phyloP scores from a whole-genome alignment of 2,113 vertebrate species.

The Tretioscincus oriximinensis region DNA sequence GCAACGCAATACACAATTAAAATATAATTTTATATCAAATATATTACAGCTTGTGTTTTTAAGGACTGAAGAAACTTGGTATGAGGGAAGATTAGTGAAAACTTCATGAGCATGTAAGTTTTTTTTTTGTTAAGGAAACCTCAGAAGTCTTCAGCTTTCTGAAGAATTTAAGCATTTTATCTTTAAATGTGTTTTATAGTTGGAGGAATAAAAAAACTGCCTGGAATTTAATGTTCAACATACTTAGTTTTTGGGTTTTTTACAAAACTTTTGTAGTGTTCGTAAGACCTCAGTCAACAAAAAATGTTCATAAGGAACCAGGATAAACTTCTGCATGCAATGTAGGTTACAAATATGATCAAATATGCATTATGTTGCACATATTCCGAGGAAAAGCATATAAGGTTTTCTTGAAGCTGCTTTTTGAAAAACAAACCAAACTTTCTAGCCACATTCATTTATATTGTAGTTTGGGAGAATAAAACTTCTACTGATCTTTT shows the following conservation, averaged over 20 bases:
- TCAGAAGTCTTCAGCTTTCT: constrained; percentile 12
- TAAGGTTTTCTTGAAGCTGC: constrained; percentile 48
- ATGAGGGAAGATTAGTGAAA: neutral
- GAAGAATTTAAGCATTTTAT: constrained; percentile 9
- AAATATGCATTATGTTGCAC: constrained; percentile 61
- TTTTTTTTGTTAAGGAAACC: neutral
- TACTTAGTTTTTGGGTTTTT: neutral
- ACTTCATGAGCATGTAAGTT: constrained; percentile 6
- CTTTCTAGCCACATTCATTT: constrained; percentile 34
- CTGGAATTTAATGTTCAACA: neutral
- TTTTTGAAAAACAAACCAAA: constrained; percentile 24
- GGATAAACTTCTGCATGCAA: neutral
- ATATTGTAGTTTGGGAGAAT: constrained; percentile 18
- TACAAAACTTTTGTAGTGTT: neutral
- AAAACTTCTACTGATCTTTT: constrained; percentile 7
- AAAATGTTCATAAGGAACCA: constrained; percentile 1
- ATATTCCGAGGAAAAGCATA: constrained; percentile 56
- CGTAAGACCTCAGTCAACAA: neutral
- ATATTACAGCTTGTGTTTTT: constrained; percentile 32
- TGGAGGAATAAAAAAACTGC: neutral
- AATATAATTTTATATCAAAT: constrained; percentile 22
- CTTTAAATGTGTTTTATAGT: neutral
- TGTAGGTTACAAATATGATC: constrained; percentile 50
- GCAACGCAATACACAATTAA: constrained; percentile 26
- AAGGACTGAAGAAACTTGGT: constrained; percentile 32